Base-by-base conservation (phyloP, 2,888 invertebrate genomes). In the Nymphalis urticae region DNA sequence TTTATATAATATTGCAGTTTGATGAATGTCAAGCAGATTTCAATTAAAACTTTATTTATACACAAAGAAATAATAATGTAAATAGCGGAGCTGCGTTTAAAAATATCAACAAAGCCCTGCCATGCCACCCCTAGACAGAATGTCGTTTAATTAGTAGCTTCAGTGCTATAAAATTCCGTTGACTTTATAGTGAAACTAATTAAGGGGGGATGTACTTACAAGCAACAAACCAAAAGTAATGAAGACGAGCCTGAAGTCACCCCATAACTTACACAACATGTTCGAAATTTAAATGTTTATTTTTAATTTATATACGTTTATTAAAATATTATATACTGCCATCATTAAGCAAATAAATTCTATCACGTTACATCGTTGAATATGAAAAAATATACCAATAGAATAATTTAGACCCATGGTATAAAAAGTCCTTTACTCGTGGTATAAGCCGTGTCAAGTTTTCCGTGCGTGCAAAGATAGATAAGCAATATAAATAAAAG, bases 121-220 rank as follows among this genome's bases (percentile, higher is more conserved):
- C 60, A 66, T 58, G 66, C 68, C 66, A 70, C 63, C 72, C 68
- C 67, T 61, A 70, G 69, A 71, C 66, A 70, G 72, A 70, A 72
- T 68, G 65, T 64, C 65, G 70, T 72, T 73, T 73, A 73, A 73
- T 73, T 73, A 72, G 66, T 70, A 70, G 70, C 72, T 73, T 64
- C 70, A 56, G 70, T 70, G 58, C 69, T 72, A 68, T 69, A 69
- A 72, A 73, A 72, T 68, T 70, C 73, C 70, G 72, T 72, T 73
- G 72, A 72, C 66, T 73, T 72, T 72, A 73, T 73, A 72, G 73
- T 73, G 70, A 70, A 73, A 72, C 64, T 73, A 73, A 73, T 73
- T 73, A 72, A 73, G 66, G 60, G 68, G 65, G 70, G 72, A 72
- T 59, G 64, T 67, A 54, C 72, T 68, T 48, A 64, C 69, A 68